These are phyloP conservation scores for Parazoanthus darwini DNA, from an alignment of 92 coral and sea anemone species.

Conservation along the genomic window DNA sequence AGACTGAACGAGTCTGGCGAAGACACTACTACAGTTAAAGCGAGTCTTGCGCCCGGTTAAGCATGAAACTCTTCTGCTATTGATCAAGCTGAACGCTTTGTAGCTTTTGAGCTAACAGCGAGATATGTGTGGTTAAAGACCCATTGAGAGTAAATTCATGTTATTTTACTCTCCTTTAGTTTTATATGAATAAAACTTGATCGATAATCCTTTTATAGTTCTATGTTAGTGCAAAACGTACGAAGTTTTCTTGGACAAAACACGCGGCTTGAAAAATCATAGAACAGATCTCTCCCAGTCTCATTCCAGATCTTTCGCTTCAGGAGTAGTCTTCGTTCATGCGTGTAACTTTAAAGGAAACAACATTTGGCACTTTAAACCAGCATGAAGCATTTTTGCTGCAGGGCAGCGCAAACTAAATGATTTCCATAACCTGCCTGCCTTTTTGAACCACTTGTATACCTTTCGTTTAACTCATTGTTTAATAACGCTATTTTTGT, in stretches of 20 bases:
- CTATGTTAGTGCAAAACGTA: not conserved
- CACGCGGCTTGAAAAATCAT: not conserved
- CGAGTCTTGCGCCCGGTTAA: not conserved
- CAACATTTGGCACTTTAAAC: not conserved
- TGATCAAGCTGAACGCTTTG: constrained; percentile 13
- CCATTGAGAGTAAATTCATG: not conserved
- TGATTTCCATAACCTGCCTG: not conserved
- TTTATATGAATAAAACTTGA: not conserved
- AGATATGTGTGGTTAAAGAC: not conserved
- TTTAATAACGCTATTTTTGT: too few relatives aligned
- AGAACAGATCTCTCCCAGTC: not conserved
- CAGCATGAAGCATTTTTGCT: not conserved
- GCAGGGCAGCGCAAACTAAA: not conserved
- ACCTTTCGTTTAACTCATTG: too few relatives aligned
- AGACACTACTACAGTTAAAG: not conserved
- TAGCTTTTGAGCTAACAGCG: not conserved
- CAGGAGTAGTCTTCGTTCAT: not conserved
- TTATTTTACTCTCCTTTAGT: not conserved
- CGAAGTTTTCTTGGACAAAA: not conserved
- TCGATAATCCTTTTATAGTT: not conserved
- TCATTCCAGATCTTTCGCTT: constrained; percentile 3
- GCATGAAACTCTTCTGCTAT: not conserved
- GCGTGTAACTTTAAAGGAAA: not conserved
- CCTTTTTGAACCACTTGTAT: not conserved
- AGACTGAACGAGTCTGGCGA: not conserved